phyloP scores from a whole-genome alignment of 2,113 vertebrate genomes.

The Hystrix brachyura region DNA sequence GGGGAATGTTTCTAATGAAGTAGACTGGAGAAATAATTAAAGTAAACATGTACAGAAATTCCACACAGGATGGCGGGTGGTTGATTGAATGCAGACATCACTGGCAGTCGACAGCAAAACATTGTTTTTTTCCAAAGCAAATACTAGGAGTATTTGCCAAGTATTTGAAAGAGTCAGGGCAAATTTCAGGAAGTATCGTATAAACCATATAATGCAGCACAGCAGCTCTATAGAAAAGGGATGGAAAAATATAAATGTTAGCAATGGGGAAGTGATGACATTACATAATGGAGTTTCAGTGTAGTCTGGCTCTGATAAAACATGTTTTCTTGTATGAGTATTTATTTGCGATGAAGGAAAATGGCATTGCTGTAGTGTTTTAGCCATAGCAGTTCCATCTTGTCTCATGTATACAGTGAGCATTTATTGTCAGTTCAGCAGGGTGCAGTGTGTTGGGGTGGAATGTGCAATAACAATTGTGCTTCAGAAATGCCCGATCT shows the following conservation, averaged over 20 bases:
- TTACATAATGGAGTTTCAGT: not conserved
- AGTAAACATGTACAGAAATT: not conserved
- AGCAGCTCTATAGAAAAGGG: not conserved
- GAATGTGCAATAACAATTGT: not conserved
- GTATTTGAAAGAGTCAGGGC: constrained; percentile 29
- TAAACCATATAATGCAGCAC: not conserved
- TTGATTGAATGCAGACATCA: constrained; percentile 19
- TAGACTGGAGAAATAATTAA: constrained; percentile 24
- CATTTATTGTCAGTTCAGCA: not conserved
- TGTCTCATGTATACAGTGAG: not conserved
- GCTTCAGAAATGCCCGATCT: constrained; percentile 31
- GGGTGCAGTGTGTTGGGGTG: not conserved
- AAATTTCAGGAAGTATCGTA: constrained; percentile 36
- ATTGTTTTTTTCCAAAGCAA: constrained; percentile 27
- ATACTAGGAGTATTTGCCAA: constrained; percentile 39
- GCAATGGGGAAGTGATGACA: not conserved
- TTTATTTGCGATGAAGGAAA: constrained; percentile 7
- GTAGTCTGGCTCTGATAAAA: not conserved
- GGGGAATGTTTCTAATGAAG: constrained; percentile 4
- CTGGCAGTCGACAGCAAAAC: not conserved
- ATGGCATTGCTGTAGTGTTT: not conserved
- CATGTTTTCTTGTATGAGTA: not conserved
- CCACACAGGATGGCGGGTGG: not conserved
- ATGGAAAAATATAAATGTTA: not conserved
- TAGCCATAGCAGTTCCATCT: not conserved